Evolutionary conservation across 2,888 invertebrate species (phyloP).

Genomic region (Ochlodes sylvanus): DNA sequence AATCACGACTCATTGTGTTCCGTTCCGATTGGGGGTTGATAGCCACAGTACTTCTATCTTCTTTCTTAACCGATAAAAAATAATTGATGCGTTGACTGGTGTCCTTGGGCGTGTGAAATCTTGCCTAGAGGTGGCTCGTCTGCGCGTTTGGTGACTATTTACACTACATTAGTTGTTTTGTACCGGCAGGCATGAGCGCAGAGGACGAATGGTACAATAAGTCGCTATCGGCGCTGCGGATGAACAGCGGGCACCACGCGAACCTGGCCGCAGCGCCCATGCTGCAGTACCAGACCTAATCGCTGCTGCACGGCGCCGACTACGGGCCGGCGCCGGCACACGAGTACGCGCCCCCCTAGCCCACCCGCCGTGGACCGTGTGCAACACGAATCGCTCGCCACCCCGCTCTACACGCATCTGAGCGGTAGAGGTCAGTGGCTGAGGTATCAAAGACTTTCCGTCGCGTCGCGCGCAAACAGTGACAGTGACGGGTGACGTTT

Average conservation of each 20-base stretch:
- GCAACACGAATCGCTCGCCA: constrained; percentile 9
- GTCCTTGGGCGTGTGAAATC: too few species aligned
- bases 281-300: constrained; percentile 99
- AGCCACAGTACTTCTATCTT: too few species aligned
- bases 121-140: too few species aligned
- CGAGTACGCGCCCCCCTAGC: constrained; percentile 77
- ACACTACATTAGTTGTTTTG: background rate
- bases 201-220: constrained; percentile 99
- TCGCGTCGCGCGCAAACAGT: background rate
- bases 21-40: too few species aligned
- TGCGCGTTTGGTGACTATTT: background rate
- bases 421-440: background rate
- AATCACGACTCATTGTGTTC: too few species aligned
- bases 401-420: background rate
- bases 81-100: too few species aligned
- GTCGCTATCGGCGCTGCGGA: constrained; percentile 97
- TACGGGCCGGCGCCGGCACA: constrained; percentile 80
- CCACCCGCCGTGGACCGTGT: constrained; percentile 40
- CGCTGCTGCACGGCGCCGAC: constrained; percentile 84
- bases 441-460: background rate
- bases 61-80: too few species aligned
- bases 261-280: constrained; percentile 98
- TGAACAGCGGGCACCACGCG: constrained; percentile 98
- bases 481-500: background rate
- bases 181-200: constrained; percentile 92